Percentiles rank a stretch among this genome's conserved stretches.
These are phyloP conservation scores for Sardina pilchardus DNA, from an alignment of 2,113 vertebrate species.

Conservation along the genomic window DNA sequence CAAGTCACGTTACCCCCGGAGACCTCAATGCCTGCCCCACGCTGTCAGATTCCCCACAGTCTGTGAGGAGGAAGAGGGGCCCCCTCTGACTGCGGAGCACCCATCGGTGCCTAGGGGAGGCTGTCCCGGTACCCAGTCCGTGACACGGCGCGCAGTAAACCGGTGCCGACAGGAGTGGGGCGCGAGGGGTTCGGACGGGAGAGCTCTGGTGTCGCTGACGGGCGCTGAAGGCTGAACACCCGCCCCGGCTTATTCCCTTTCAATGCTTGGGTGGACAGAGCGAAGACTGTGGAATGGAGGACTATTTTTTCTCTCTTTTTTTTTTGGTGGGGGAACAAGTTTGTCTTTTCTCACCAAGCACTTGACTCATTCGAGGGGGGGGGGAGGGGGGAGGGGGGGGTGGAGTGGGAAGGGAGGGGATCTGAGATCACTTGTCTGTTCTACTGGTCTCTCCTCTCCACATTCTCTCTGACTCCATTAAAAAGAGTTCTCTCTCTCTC, in stretches of 20 bases:
- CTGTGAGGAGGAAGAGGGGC: too few relatives aligned
- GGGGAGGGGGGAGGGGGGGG: background rate
- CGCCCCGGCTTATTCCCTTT: background rate
- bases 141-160: background rate
- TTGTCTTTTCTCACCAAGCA: background rate
- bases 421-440: background rate
- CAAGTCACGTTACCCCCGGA: background rate
- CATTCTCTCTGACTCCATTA: background rate
- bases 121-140: background rate
- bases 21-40: background rate
- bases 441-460: background rate
- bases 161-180: background rate
- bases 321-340: background rate
- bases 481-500: background rate
- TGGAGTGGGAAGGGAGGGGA: background rate
- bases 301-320: background rate
- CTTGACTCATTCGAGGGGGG: background rate
- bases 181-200: background rate
- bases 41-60: background rate
- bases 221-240: background rate
- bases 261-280: background rate
- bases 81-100: background rate
- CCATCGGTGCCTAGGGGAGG: background rate
- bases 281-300: background rate
- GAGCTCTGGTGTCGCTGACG: background rate